Base-by-base conservation (phyloP, 2,888 invertebrate species). In the Zygaena filipendulae region DNA sequence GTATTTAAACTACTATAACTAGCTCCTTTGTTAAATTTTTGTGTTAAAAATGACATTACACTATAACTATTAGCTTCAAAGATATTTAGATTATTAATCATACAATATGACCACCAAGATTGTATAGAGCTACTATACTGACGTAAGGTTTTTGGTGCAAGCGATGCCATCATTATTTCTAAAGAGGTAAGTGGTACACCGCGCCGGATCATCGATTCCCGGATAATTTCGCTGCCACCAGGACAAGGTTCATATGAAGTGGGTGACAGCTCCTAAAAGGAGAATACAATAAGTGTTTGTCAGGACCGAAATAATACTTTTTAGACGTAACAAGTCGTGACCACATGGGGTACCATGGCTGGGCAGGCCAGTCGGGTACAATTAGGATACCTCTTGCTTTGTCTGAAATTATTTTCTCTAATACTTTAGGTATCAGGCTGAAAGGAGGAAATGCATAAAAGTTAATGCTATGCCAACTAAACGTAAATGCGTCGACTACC, bases 1-100 rank as follows among this genome's bases (percentile, higher is more conserved):
- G 18, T 36, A 21, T 49, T 51, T 0, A 49, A 9, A 1, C 39
- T 25, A 1, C 44, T 42, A 18, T 47, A 50, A 2, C 39, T 21
- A 7, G 29, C 27, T n/a, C 42, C 45, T 2, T 36, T 39, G 11
- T 43, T 26, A 27, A 39, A 49, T 13, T 32, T 31, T 7, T 45
- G 25, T 1, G 33, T 36, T 4, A 49, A 28, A 27, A 45, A 48
- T 4, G 9, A 27, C 9, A 43, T 10, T 3, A 38, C 21, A 5
- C 11, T 10, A 3, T 27, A n/a, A 7, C 27, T 3, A 11, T 19
- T 7, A 11, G 11, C 10, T 3, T 23, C 4, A 11, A 24, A 37
- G 2, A 11, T 8, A 13, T 30, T 16, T 19, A 20, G 26, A 23
- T 27, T 27, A 23, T 20, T 23, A 7, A 9, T 3, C 4, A 27